Evolutionary conservation across 1,140 invertebrate species (phyloP), one percentile per base, ranked within the genome.

Genomic region (Penaeus indicus): DNA sequence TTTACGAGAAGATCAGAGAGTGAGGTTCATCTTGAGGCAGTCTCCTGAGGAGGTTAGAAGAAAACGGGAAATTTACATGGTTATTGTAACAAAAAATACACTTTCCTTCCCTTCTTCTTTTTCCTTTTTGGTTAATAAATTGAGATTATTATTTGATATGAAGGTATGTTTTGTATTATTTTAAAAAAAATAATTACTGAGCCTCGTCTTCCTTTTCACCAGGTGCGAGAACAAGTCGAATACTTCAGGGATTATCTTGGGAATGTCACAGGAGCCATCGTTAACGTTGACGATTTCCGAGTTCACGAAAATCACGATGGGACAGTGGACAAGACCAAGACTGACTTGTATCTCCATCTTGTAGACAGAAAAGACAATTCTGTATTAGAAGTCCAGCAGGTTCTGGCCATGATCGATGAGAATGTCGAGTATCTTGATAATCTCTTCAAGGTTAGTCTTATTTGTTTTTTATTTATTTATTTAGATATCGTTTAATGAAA

Each of bases 221-320:
- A 90, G 88, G 80, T 91, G 21, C 86, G 89, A 69, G 79, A 89
- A 47, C 84, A 86, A 69, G 72, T 91, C 22, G 85, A 90, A 47
- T 91, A 90, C 78, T 92, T 92, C 92, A 93, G 75, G 90, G 97
- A 96, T 90, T 94, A 95, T 72, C 93, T 98, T 38, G 95, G 96
- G 2, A 97, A 96, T 92, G 97, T 98, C 0, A 98, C 97, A 0
- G 96, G 96, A 32, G 96, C 97, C 0, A 97, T 98, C 89, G 97
- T 99, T 4, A 99, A 99, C 92, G 95, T 98, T 3, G 98, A 99
- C 92, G 96, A 97, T 91, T 97, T 97, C 90, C 96, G 97, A 92
- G 96, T 97, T 61, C 98, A 99, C 92, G 97, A 97, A 92, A 98
- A 98, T 92, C 95, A 96, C 91, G 96, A 97, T 91, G 98, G 98